A percentile compares a stretch with the other conserved stretches of the same genome.
Evolutionary conservation across 2,113 vertebrate genomes (phyloP).

Genomic region (Neotragus moschatus): DNA sequence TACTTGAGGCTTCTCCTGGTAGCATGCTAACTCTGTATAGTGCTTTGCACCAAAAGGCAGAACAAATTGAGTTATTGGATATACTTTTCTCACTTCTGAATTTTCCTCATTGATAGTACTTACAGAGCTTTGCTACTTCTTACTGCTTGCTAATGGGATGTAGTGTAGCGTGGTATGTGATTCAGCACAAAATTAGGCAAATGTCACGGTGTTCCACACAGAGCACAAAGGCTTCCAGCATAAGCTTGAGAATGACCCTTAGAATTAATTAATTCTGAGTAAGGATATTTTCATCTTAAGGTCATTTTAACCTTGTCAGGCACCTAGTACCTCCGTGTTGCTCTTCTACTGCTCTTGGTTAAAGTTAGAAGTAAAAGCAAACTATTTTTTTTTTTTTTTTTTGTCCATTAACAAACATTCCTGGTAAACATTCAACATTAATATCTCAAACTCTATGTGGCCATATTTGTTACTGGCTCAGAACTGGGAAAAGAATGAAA

Average conservation of each 20-base stretch:
- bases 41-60: neutral
- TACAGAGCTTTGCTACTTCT: neutral
- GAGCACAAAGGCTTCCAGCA: neutral
- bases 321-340: neutral
- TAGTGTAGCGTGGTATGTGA: neutral
- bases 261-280: neutral
- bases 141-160: neutral
- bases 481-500: neutral
- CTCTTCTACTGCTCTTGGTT: neutral
- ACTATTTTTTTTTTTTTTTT: neutral
- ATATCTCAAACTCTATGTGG: neutral
- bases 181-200: conserved; percentile 8
- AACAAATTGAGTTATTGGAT: neutral
- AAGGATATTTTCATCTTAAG: neutral
- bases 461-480: neutral
- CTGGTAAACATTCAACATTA: neutral
- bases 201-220: neutral
- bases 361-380: neutral
- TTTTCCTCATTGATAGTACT: neutral
- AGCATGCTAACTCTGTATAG: neutral
- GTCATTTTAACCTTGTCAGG: neutral
- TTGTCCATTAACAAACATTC: neutral
- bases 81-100: neutral
- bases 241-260: neutral
- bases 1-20: neutral